Base-by-base conservation (phyloP, 2,797 vertebrate species). In the Centroberyx gerrardi region DNA sequence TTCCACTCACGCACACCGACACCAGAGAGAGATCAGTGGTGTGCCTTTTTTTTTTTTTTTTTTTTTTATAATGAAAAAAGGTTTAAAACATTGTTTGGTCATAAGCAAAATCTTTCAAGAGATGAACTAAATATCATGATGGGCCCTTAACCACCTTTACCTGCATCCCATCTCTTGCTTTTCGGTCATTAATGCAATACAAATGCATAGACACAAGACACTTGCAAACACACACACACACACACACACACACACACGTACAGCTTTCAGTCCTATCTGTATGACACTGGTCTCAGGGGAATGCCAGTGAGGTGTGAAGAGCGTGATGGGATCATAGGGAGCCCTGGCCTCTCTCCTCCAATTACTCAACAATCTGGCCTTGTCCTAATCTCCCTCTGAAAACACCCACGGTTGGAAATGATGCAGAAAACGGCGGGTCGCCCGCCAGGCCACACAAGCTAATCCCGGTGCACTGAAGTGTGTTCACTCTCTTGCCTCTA, bases 321-420 rank as follows among this genome's bases (percentile, higher is more conserved):
- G 81, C 77, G 74, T 92, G 92, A 92, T 92, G 84, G 89, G 89
- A 91, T 93, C 92, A 89, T 55, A 86, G 69, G 64, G 83, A 85
- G 85, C 68, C 1, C 44, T 74, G 85, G 87, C 86, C 86, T 80
- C 80, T 78, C 83, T 90, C 76, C 80, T 83, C 89, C 85, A 91
- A 92, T 92, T 92, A 94, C 89, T 83, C 76, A 86, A 86, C 87
- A 90, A 88, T 85, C 75, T 79, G 80, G 84, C 78, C 84, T 77
- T 40, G 80, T 81, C 80, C 82, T 92, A 91, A 93, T 93, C 90
- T 91, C 86, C 71, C 64, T 85, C 84, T 87, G 72, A 90, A 91
- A 91, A 91, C 83, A 79, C 31, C 73, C 67, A 18, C 1, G 55
- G 67, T 61, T 90, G 81, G 87, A 93, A 93, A 90, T 86, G 87